These are phyloP conservation scores for Megalopta genalis DNA, from an alignment of 1,140 invertebrate species.

Conservation along the genomic window DNA sequence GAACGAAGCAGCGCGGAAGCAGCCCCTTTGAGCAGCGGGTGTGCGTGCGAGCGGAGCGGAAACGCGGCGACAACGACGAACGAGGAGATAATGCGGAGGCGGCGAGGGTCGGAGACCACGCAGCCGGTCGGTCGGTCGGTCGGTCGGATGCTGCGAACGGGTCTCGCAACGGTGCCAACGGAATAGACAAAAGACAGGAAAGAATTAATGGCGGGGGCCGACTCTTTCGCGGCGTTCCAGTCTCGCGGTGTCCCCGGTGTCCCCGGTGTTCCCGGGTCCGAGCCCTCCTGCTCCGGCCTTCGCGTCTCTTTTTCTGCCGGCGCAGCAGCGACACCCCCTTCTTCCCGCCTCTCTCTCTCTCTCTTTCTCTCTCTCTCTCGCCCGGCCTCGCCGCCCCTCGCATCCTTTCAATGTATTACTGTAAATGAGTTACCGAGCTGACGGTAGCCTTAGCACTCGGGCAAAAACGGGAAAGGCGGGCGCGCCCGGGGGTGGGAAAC, in stretches of 20 bases:
- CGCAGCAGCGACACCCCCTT: too few relatives aligned
- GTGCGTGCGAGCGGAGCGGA: background rate
- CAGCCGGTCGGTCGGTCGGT: too few relatives aligned
- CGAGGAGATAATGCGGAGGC: slow-evolving; percentile 45
- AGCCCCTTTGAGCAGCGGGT: background rate
- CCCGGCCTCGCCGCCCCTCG: background rate
- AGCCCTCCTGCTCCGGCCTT: background rate
- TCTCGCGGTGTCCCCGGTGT: slow-evolving; percentile 15
- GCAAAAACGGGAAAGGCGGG: background rate
- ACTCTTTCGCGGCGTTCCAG: slow-evolving; percentile 40
- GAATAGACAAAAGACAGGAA: slow-evolving; percentile 65
- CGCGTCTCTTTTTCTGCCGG: slow-evolving; percentile 8
- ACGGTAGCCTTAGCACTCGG: slow-evolving; percentile 16
- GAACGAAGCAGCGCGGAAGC: background rate
- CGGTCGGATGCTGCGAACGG: slow-evolving; percentile 9
- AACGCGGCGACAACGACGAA: background rate
- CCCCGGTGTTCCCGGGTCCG: background rate
- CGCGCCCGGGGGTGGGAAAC: background rate
- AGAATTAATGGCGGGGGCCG: slow-evolving; percentile 64
- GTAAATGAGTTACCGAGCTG: slow-evolving; percentile 62
- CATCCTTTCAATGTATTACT: slow-evolving; percentile 41
- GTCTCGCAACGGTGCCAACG: too few relatives aligned
- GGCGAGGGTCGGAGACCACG: background rate
- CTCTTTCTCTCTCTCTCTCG: background rate
- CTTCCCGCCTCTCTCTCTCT: background rate